phyloP scores from a whole-genome alignment of 2,113 vertebrate genomes.

The Pardalotus punctatus region DNA sequence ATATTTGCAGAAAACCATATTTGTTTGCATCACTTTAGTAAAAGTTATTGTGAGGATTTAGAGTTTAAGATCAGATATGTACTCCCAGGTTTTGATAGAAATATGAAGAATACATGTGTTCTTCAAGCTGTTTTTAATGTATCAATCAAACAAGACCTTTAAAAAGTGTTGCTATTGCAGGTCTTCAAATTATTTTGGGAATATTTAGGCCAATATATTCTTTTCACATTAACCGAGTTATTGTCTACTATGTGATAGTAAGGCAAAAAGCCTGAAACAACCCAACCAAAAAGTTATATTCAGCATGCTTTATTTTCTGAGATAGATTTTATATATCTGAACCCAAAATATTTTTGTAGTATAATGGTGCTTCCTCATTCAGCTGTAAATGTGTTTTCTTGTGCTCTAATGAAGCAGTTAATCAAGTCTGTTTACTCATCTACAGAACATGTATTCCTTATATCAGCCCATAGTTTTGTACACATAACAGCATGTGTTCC shows the following conservation, averaged over 20 bases:
- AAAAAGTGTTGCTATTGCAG: not conserved
- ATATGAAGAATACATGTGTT: not conserved
- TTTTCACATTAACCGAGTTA: not conserved
- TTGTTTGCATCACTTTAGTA: not conserved
- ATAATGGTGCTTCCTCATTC: not conserved
- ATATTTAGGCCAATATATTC: not conserved
- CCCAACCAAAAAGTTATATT: not conserved
- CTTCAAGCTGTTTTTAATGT: not conserved
- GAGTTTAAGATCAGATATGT: not conserved
- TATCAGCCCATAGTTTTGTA: not conserved
- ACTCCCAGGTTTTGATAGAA: not conserved
- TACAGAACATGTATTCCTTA: not conserved
- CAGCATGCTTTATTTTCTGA: not conserved
- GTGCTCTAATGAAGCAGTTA: conserved; percentile 36
- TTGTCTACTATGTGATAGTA: not conserved
- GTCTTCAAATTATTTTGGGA: not conserved
- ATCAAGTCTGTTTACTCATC: conserved; percentile 8
- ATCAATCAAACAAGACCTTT: not conserved
- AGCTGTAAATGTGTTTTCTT: not conserved
- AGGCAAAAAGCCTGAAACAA: not conserved
- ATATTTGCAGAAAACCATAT: fast-evolving
- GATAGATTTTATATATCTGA: not conserved
- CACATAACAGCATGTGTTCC: not conserved
- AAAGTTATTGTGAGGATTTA: not conserved
- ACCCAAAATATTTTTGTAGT: not conserved